Base-by-base conservation (phyloP, 2,113 vertebrate genomes). In the Macheiramphus alcinus region DNA sequence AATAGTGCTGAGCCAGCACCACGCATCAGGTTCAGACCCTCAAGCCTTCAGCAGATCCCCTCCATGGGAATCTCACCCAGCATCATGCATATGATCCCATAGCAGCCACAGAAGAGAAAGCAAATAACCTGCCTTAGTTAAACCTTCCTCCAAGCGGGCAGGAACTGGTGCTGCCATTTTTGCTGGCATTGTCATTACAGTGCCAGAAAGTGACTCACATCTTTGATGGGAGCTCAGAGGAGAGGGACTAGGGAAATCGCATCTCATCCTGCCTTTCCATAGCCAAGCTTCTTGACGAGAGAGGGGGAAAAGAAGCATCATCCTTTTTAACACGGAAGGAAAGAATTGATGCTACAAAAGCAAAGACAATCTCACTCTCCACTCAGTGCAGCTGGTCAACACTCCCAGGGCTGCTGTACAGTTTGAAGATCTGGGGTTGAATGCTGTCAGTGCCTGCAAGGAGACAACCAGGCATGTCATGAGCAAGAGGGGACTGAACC, bases 61-160 rank as follows among this genome's bases (percentile, higher is more conserved):
- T 32, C 55, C 26, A 16, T 12, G 29, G 43, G 13, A 55, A 40
- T 34, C 68, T n/a, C 61, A n/a, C 26, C 32, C 55, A 78, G 65
- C n/a, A 81, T 7, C 38, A 66, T 0, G 0, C n/a, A 27, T 3
- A 63, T 1, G 11, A 71, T 52, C 63, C 40, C 43, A 36, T 0
- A 80, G 63, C 68, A 56, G 52, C 40, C 56, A 61, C 22, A 52
- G 47, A 62, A 52, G 36, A 55, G 8, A 16, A 34, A 86, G 11
- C 34, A 70, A 78, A 83, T 23, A 68, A 80, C 26, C 19, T 25
- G 3, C 22, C 42, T 75, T 63, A 38, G 53, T 17, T 66, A 68
- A 79, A 80, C 23, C 63, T 81, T 53, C 59, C 45, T 76, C 67
- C 42, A 63, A 18, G 27, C 3, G 7, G 38, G 56, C 42, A 76